A percentile compares a stretch with the other conserved stretches of the same genome.
phyloP scores from a whole-genome alignment of 1,140 invertebrate genomes.

The Octopus bimaculoides region DNA sequence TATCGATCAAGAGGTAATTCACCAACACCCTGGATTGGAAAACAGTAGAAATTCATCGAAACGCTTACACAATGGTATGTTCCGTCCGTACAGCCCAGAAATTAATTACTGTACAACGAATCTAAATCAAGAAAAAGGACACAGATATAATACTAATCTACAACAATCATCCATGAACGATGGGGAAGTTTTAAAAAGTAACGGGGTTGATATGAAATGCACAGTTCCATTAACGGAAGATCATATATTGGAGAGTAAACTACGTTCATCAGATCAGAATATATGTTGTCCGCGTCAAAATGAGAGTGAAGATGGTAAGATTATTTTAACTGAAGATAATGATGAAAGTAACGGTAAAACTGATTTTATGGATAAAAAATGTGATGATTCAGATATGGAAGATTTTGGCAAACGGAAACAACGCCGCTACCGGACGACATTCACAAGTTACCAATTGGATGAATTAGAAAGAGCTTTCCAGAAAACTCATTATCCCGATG shows the following conservation, averaged over 20 bases:
- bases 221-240: no score
- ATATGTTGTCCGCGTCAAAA: background rate
- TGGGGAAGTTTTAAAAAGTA: no score
- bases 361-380: background rate
- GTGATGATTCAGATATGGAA: constrained; percentile 29
- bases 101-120: background rate
- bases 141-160: no score
- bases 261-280: no score
- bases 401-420: constrained; percentile 45
- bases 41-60: background rate
- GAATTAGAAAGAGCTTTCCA: constrained; percentile 51
- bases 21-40: background rate
- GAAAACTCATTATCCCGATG: constrained; percentile 54
- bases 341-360: constrained; percentile 16
- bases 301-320: background rate
- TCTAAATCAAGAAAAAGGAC: no score
- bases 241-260: no score
- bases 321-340: constrained; percentile 8
- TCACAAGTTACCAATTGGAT: constrained; percentile 51
- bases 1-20: background rate
- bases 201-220: no score
- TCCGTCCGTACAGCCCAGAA: constrained; percentile 2
- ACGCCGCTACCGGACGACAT: constrained; percentile 50
- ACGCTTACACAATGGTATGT: background rate
- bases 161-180: background rate